phyloP scores from a whole-genome alignment of 2,113 vertebrate species.

The Cariama cristata region DNA sequence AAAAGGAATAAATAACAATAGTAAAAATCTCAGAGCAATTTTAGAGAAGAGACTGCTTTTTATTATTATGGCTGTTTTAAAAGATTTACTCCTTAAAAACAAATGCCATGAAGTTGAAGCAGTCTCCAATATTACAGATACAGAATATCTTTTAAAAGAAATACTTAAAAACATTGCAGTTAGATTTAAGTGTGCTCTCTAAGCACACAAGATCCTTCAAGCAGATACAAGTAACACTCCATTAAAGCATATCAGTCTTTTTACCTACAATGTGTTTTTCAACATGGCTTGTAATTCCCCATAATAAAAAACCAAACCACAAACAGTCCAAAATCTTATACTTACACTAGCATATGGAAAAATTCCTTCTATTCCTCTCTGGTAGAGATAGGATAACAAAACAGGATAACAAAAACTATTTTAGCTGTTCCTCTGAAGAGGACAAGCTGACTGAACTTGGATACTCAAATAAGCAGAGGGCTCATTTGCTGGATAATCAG shows the following conservation, averaged over 20 bases:
- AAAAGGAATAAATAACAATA: not conserved
- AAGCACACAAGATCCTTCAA: not conserved
- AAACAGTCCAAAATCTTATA: not conserved
- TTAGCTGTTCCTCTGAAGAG: not conserved
- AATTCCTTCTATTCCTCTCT: not conserved
- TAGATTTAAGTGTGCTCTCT: not conserved
- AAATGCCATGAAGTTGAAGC: not conserved
- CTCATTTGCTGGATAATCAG: not conserved
- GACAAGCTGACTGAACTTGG: fast-evolving
- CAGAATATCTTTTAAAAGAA: not conserved
- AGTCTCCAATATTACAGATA: fast-evolving
- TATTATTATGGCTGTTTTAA: not conserved
- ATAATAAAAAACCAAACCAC: not conserved
- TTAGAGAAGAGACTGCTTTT: not conserved
- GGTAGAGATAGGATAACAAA: fast-evolving
- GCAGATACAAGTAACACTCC: not conserved
- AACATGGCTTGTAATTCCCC: not conserved
- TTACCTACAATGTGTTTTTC: fast-evolving
- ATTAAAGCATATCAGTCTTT: not conserved
- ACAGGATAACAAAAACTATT: fast-evolving
- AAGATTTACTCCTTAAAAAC: not conserved
- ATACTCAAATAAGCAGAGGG: not conserved
- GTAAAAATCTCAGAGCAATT: not conserved
- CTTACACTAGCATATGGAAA: fast-evolving
- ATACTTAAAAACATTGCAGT: not conserved